Evolutionary conservation across 37 sponge, comb jelly and placozoan genomes (phyloP), one percentile per base, ranked within the genome.

Genomic region (Lycopodina hypogea): DNA sequence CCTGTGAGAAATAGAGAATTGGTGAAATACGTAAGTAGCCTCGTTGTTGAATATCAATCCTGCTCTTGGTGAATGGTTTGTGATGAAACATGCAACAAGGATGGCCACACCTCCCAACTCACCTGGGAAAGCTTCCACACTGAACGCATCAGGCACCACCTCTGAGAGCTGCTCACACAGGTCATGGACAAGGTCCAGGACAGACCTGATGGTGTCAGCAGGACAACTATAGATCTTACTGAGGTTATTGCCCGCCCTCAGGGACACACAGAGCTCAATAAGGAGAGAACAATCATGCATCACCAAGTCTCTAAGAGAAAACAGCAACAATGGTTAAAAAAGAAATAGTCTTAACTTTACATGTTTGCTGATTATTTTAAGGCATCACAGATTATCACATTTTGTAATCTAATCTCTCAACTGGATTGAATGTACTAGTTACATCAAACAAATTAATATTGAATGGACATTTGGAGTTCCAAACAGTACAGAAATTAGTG

Each of bases 271-370:
- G 45, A 81, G 62, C 32, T 37, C 26, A 26, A 30, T 7, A 14
- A 81, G 63, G 12, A 68, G 56, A 22, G 69, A 36, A 14, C 51
- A 79, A 2, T 79, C 56, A 39, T 65, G 68, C 18, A 50, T 4
- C 1, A 32, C 56, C 36, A 12, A 35, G 69, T 79, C 69, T 0
- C 79, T 79, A 33, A 36, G 48, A 60, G 24, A 17, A 11, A 60
- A 22, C 7, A 60, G 6, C 61, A 60, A n/a, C n/a, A n/a, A n/a
- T n/a, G n/a, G n/a, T n/a, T n/a, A n/a, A n/a, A n/a, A n/a, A n/a
- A n/a, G n/a, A n/a, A n/a, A n/a, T n/a, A n/a, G n/a, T n/a, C n/a
- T n/a, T n/a, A n/a, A n/a, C n/a, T n/a, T n/a, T n/a, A n/a, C n/a
- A n/a, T n/a, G n/a, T n/a, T n/a, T n/a, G n/a, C n/a, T n/a, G n/a